A percentile compares a stretch with the other conserved stretches of the same genome.
These are phyloP conservation scores for Corbicula japonica DNA, from an alignment of 2,888 invertebrate genomes.

Conservation along the genomic window DNA sequence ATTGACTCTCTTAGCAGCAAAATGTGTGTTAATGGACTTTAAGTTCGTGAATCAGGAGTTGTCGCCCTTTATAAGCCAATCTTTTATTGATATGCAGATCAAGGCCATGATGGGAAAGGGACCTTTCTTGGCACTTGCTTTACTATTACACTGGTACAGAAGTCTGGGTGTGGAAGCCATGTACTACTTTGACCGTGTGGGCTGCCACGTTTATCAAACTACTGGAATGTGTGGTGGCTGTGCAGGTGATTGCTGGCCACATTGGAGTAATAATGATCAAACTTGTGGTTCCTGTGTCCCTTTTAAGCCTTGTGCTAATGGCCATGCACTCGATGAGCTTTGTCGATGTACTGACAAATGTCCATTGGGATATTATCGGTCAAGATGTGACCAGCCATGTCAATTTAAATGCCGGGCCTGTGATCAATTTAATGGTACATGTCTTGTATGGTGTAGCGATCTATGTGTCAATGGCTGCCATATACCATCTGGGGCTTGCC, in stretches of 20 bases:
- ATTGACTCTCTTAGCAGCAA: too few relatives aligned
- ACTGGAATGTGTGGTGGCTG: constrained; percentile 5
- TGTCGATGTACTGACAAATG: constrained; percentile 16
- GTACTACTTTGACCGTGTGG: too few relatives aligned
- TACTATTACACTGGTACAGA: too few relatives aligned
- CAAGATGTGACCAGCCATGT: background rate
- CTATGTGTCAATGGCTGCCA: constrained; percentile 15
- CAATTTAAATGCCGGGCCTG: constrained; percentile 9
- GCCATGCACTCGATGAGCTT: constrained; percentile 5
- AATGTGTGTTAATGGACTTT: too few relatives aligned
- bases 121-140: too few relatives aligned
- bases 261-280: background rate
- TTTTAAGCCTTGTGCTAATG: constrained; percentile 6
- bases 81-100: too few relatives aligned
- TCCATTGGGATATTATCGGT: constrained; percentile 3
- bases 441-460: constrained; percentile 16
- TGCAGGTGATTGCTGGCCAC: constrained; percentile 6
- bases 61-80: too few relatives aligned
- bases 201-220: constrained; percentile 1
- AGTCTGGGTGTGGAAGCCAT: too few relatives aligned
- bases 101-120: too few relatives aligned
- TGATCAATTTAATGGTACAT: constrained; percentile 1
- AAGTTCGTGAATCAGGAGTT: too few relatives aligned
- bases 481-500: background rate
- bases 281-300: constrained; percentile 1